A percentile compares a stretch with the other conserved stretches of the same genome.
These are phyloP conservation scores for Eulemur albifrons DNA, from an alignment of 2,797 vertebrate genomes.

Conservation along the genomic window DNA sequence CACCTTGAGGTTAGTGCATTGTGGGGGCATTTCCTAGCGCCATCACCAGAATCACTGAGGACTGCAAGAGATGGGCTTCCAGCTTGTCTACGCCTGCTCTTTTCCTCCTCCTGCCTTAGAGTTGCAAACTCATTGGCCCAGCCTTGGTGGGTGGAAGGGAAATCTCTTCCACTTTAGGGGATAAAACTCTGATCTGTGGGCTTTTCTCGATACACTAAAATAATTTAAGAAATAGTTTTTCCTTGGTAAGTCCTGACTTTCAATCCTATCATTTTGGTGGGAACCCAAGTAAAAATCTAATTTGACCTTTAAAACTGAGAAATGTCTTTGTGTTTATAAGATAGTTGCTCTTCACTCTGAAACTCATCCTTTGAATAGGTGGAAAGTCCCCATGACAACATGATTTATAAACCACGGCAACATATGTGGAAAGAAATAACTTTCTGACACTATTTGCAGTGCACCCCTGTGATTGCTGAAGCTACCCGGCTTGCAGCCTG, in stretches of 20 bases:
- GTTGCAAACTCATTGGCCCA: no score
- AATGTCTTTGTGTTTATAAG: neutral
- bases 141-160: neutral
- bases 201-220: neutral
- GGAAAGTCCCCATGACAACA: neutral
- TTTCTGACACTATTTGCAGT: neutral
- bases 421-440: neutral
- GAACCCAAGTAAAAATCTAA: neutral
- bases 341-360: neutral
- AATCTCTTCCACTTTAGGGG: neutral
- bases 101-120: neutral
- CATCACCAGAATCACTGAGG: neutral
- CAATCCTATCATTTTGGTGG: neutral
- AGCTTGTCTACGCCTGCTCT: neutral
- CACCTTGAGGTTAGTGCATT: neutral
- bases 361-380: neutral
- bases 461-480: neutral
- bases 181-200: neutral
- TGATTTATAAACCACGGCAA: neutral
- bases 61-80: neutral
- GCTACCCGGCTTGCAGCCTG: rapidly evolving
- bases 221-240: neutral
- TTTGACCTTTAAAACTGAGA: constrained; percentile 21
- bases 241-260: neutral
- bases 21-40: neutral